Percentiles rank a stretch among this genome's conserved stretches.
Conservation (phyloP, 2,888 invertebrate species). For the Conus canariensis region DNA sequence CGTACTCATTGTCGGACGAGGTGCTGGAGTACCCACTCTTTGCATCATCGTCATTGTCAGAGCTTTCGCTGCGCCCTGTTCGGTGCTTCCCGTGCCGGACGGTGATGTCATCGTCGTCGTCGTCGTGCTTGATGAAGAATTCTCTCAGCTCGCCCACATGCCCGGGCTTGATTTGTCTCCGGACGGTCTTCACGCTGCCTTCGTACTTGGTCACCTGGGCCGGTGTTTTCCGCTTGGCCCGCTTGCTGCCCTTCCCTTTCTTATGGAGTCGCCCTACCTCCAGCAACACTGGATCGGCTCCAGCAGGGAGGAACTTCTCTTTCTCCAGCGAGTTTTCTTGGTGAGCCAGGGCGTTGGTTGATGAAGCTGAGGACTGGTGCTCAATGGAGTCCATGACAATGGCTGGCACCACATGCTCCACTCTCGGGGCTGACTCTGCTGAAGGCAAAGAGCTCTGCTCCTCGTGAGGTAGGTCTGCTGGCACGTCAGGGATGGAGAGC, state of each 20-base stretch:
- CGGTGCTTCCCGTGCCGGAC: neutral
- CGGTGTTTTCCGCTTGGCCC: neutral
- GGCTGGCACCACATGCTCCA: neutral
- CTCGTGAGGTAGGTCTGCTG: neutral
- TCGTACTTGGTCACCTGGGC: slow-evolving; percentile 53
- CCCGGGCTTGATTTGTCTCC: slow-evolving; percentile 59
- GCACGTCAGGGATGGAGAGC: neutral
- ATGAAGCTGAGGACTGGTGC: neutral
- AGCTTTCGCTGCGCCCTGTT: neutral
- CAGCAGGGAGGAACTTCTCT: neutral
- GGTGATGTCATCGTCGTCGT: slow-evolving; percentile 21
- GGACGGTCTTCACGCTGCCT: slow-evolving; percentile 54
- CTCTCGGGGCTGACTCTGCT: neutral
- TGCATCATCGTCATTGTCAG: slow-evolving; percentile 31
- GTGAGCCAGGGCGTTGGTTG: neutral
- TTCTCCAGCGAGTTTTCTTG: neutral
- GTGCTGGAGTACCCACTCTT: slow-evolving; percentile 38
- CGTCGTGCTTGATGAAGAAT: slow-evolving; percentile 49
- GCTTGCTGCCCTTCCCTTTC: slow-evolving; percentile 25
- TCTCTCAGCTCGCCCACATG: slow-evolving; percentile 57
- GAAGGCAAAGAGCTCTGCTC: neutral
- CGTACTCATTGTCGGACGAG: slow-evolving; percentile 42
- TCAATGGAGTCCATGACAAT: neutral
- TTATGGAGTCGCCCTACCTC: neutral
- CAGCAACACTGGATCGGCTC: neutral